These are phyloP conservation scores for Branchellion lobata DNA, from an alignment of 2,888 invertebrate species.

Conservation along the genomic window DNA sequence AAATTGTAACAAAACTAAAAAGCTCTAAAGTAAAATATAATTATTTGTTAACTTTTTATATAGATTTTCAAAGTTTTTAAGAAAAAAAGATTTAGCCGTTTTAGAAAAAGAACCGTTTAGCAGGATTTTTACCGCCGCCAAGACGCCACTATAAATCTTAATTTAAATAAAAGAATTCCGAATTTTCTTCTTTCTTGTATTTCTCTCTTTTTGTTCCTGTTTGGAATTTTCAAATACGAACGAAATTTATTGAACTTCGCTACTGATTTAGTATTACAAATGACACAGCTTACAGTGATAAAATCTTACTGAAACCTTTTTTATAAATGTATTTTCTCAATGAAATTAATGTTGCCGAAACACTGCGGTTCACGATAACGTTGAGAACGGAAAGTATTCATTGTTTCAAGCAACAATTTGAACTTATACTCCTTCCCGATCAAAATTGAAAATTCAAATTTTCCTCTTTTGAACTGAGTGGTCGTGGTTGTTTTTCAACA, in stretches of 20 bases:
- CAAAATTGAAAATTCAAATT: background rate
- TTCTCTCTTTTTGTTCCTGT: background rate
- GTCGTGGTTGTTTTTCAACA: no score
- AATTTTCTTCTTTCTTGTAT: background rate
- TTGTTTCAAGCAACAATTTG: background rate
- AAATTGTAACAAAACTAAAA: no score
- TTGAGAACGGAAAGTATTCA: background rate
- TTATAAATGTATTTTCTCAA: no score
- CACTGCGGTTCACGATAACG: no score
- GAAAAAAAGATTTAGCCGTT: background rate
- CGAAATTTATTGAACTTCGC: slow-evolving; percentile 9
- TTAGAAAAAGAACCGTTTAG: background rate
- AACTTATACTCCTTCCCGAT: background rate
- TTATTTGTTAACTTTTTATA: no score
- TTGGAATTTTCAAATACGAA: slow-evolving; percentile 12
- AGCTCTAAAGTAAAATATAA: no score
- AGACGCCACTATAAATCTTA: background rate
- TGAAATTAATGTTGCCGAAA: no score
- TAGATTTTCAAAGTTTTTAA: no score
- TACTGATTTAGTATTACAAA: slow-evolving; percentile 9
- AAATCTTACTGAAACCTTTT: no score
- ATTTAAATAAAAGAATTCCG: slow-evolving; percentile 14
- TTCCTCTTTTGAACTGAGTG: no score
- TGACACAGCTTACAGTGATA: no score
- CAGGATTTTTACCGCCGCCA: background rate